Percentiles rank a stretch among this genome's conserved stretches.
Evolutionary conservation across 2,888 invertebrate species (phyloP).

Genomic region (Cheiracanthium punctorium): DNA sequence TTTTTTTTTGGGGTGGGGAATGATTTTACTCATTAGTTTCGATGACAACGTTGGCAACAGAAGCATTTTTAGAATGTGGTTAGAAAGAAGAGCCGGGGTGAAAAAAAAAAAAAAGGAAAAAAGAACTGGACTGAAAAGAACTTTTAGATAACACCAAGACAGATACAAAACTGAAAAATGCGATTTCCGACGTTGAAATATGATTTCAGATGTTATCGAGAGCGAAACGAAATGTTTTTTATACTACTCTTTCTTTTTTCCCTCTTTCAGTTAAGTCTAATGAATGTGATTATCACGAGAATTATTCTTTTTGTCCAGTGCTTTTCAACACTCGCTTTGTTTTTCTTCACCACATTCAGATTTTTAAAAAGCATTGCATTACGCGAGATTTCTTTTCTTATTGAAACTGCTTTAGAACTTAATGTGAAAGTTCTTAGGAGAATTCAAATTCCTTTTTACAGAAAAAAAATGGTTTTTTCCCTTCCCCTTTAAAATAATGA

Average conservation of each 20-base stretch:
- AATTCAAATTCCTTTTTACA: too few relatives aligned
- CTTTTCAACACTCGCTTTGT: not conserved
- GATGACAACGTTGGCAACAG: constrained; percentile 35
- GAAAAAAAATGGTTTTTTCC: too few relatives aligned
- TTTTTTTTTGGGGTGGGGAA: not conserved
- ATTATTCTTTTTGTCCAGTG: not conserved
- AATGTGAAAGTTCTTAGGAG: too few relatives aligned
- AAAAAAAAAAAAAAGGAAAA: not conserved
- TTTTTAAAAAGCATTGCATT: too few relatives aligned
- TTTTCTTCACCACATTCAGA: not conserved
- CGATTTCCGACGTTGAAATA: constrained; percentile 56
- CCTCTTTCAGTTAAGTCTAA: not conserved
- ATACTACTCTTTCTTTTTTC: not conserved
- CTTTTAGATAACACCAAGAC: constrained; percentile 40
- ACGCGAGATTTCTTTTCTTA: too few relatives aligned
- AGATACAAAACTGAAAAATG: constrained; percentile 50
- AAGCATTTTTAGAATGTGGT: constrained; percentile 35
- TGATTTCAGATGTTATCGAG: constrained; percentile 47
- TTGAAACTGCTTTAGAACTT: too few relatives aligned
- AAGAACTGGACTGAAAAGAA: constrained; percentile 12
- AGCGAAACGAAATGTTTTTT: not conserved
- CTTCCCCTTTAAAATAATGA: too few relatives aligned
- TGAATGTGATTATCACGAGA: not conserved
- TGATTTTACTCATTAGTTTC: constrained; percentile 34
- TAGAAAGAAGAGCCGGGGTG: not conserved